Conservation (phyloP, 2,888 invertebrate species). For the Diploptera punctata region DNA sequence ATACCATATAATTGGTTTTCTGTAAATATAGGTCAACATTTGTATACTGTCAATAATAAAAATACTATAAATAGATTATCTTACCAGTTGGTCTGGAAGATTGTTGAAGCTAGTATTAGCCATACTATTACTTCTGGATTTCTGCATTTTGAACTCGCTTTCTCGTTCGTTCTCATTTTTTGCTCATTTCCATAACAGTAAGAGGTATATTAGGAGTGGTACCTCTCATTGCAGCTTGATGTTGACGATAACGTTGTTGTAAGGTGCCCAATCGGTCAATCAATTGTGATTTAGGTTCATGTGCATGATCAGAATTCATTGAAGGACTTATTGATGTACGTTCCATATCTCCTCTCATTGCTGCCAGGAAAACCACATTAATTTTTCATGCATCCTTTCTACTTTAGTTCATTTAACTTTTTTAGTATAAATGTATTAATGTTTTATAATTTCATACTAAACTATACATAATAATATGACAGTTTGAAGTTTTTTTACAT, state of each 20-base stretch:
- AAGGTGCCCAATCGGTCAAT: conserved; percentile 48
- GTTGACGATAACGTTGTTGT: conserved; percentile 64
- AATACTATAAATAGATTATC: no score
- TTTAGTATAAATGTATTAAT: no score
- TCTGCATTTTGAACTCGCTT: background rate
- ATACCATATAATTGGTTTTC: no score
- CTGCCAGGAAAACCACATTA: conserved; percentile 23
- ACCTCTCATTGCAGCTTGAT: conserved; percentile 60
- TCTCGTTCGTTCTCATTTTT: conserved; percentile 21
- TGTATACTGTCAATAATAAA: background rate
- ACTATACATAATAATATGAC: no score
- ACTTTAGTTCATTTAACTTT: no score
- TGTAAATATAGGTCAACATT: no score
- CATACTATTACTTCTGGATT: conserved; percentile 35
- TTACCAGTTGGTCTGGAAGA: background rate
- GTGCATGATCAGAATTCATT: background rate
- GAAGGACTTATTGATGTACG: conserved; percentile 21
- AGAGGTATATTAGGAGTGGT: conserved; percentile 43
- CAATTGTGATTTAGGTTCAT: conserved; percentile 20
- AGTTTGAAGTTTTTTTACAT: no score
- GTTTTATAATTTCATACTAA: no score
- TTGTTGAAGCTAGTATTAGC: conserved; percentile 21
- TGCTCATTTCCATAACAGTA: conserved; percentile 45
- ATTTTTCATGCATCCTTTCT: no score
- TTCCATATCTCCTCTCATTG: conserved; percentile 27